phyloP scores from a whole-genome alignment of 2,888 invertebrate genomes.

The Podabrus alpinus region DNA sequence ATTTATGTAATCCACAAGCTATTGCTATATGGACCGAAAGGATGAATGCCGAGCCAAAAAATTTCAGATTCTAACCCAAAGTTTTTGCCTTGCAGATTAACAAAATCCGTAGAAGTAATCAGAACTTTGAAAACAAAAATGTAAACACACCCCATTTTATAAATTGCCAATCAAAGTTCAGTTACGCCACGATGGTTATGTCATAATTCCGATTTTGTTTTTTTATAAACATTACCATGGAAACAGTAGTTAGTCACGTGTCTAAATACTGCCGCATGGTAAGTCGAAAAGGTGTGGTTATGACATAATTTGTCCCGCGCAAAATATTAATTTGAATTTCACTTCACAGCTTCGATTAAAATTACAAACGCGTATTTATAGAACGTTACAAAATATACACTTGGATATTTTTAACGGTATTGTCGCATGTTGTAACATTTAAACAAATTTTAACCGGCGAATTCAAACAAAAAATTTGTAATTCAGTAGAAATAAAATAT shows the following conservation, averaged over 20 bases:
- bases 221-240: no score
- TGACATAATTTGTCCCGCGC: not conserved
- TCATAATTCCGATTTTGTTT: no score
- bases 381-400: not conserved
- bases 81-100: no score
- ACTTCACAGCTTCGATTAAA: not conserved
- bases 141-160: no score
- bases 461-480: not conserved
- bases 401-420: not conserved
- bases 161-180: no score
- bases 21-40: no score
- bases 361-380: not conserved
- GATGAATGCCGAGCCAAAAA: no score
- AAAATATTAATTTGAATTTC: not conserved
- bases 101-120: no score
- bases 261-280: not conserved
- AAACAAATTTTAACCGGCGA: not conserved
- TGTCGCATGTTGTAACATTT: not conserved
- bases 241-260: not conserved
- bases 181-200: no score
- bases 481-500: conserved; percentile 11
- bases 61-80: no score
- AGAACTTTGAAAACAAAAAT: no score
- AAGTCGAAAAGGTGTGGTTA: not conserved
- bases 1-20: no score